Base-by-base conservation (phyloP, 2,113 vertebrate genomes). In the Stictonetta naevosa region DNA sequence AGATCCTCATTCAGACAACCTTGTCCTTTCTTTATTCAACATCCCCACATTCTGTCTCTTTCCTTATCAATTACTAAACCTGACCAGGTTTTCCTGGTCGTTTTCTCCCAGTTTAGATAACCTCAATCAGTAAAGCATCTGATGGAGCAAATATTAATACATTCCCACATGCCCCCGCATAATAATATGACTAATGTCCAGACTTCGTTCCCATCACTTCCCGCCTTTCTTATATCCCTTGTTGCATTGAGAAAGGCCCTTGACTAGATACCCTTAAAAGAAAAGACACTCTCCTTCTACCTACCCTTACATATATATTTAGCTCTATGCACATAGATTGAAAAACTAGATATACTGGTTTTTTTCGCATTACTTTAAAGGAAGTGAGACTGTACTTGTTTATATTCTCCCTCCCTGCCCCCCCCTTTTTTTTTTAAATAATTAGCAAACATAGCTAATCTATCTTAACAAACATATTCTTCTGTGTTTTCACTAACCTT, bases 341-440 rank as follows among this genome's bases (percentile, higher is more conserved):
- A 18, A 74, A 84, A 76, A 50, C 7, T 3, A 71, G 6, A 0
- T 67, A 34, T 29, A 56, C 11, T 25, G 2, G 1, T 48, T 56
- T 31, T 31, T 74, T 66, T 46, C 60, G 1, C 8, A 25, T 36
- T 38, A 48, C 72, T 87, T 75, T 8, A 87, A 50, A 40, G 34
- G 3, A 36, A 12, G 20, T 0, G 2, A 38, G 2, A 4, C 50
- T 31, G 44, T 21, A 10, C 3, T 33, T 1, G 0, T 58, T 56
- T 77, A 14, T 1, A 21, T 38, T 23, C 22, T 23, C 22, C 48
- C 48, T 23, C 22, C 22, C 48, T 13, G 11, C 11, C 48, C 48
- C 22, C 48, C 20, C 1, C 1, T 1, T 15, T 44, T 66, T 1
- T 15, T 44, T 66, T 18, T 17, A 6, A 12, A 42, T 5, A 60